phyloP scores from a whole-genome alignment of 92 coral and sea anemone species.

The Ricordea florida region DNA sequence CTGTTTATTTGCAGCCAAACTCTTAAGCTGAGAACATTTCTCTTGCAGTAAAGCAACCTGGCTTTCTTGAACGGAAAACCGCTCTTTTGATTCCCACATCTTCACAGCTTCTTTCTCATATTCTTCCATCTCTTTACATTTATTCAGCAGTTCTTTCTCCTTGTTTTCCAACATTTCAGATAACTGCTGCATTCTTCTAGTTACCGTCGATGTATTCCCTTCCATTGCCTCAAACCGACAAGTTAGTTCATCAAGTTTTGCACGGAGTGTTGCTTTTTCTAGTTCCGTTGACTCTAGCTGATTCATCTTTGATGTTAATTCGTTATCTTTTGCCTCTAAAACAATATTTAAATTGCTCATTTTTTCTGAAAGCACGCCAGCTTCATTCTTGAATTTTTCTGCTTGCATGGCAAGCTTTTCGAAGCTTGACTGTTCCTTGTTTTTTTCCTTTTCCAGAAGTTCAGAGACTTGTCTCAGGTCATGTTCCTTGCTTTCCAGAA shows the following conservation, averaged over 20 bases:
- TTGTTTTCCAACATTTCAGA: slow-evolving; percentile 30
- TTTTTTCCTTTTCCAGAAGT: slow-evolving; percentile 18
- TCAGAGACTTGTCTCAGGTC: not conserved
- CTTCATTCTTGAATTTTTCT: slow-evolving; percentile 4
- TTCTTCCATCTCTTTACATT: slow-evolving; percentile 13
- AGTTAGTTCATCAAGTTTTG: slow-evolving; percentile 44
- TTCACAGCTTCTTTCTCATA: not conserved
- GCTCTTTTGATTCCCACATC: not conserved
- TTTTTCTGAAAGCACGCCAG: slow-evolving; percentile 5
- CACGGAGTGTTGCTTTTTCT: slow-evolving; percentile 20
- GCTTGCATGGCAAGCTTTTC: slow-evolving; percentile 1
- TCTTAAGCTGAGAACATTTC: slow-evolving; percentile 1
- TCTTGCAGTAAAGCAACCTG: not conserved
- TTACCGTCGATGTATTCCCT: slow-evolving; percentile 19
- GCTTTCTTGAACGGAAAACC: not conserved
- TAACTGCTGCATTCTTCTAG: slow-evolving; percentile 36
- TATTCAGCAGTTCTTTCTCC: slow-evolving; percentile 43
- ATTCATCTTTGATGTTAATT: slow-evolving; percentile 2
- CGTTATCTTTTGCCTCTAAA: slow-evolving; percentile 45
- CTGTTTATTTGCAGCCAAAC: not conserved
- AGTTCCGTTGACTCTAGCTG: not conserved
- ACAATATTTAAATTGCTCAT: slow-evolving; percentile 26
- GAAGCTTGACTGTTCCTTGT: not conserved
- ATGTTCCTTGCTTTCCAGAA: slow-evolving; percentile 2
- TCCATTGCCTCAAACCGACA: slow-evolving; percentile 29